Evolutionary conservation across 2,888 invertebrate genomes (phyloP).

Genomic region (Luffia ferchaultella): DNA sequence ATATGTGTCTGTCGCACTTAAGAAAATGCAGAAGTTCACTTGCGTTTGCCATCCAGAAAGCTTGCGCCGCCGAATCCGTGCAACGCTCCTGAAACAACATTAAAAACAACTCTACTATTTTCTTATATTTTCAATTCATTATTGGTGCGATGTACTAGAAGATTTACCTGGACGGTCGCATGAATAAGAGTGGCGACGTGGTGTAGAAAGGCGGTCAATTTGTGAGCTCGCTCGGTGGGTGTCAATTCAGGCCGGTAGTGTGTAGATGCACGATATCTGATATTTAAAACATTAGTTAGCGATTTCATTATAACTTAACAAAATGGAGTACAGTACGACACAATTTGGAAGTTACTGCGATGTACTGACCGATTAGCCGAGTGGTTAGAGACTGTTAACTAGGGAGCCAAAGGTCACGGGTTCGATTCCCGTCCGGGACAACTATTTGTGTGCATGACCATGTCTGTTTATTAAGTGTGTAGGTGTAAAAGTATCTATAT

Average conservation of each 20-base stretch:
- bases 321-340: too few relatives aligned
- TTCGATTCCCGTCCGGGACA: too few relatives aligned
- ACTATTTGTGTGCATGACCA: too few relatives aligned
- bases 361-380: too few relatives aligned
- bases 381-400: too few relatives aligned
- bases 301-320: too few relatives aligned
- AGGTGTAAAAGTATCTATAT: too few relatives aligned
- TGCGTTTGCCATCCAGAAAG: slow-evolving; percentile 98
- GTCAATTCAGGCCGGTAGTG: slow-evolving; percentile 93
- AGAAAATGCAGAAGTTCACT: slow-evolving; percentile 96
- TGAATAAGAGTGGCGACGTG: slow-evolving; percentile 91
- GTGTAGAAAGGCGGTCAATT: slow-evolving; percentile 87
- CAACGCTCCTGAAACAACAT: slow-evolving; percentile 80
- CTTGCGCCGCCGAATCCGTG: slow-evolving; percentile 84
- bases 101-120: slow-evolving; percentile 8
- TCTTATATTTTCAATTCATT: slow-evolving; percentile 4
- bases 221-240: slow-evolving; percentile 91
- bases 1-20: slow-evolving; percentile 94
- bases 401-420: too few relatives aligned
- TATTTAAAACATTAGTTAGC: too few relatives aligned
- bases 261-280: slow-evolving; percentile 89
- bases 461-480: too few relatives aligned
- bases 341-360: too few relatives aligned
- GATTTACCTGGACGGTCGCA: slow-evolving; percentile 76
- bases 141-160: background rate